phyloP scores from a whole-genome alignment of 2,888 invertebrate species.

The Teleiodes luculella region DNA sequence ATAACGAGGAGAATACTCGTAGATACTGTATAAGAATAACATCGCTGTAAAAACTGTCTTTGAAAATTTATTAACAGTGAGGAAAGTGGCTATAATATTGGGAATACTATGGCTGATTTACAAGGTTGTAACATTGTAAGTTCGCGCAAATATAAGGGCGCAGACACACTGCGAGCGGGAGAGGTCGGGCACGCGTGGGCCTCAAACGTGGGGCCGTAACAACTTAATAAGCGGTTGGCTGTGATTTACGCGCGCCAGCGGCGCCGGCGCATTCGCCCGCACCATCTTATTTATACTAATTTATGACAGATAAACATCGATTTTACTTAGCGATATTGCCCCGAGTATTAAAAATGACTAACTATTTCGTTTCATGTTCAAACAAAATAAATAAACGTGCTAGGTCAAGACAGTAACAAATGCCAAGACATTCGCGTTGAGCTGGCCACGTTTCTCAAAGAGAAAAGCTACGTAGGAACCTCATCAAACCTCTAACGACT shows the following conservation, averaged over 20 bases:
- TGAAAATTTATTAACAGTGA: conserved; percentile 19
- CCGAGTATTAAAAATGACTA: conserved; percentile 33
- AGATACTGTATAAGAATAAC: conserved; percentile 8
- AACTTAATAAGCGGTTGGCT: conserved; percentile 75
- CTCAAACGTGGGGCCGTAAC: conserved; percentile 66
- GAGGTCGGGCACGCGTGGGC: conserved; percentile 62
- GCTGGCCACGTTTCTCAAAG: not conserved
- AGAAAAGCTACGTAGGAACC: not conserved
- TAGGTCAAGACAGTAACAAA: conserved; percentile 38
- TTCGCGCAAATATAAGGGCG: conserved; percentile 67
- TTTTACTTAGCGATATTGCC: conserved; percentile 46
- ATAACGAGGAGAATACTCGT: not conserved
- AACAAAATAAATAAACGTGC: conserved; percentile 22
- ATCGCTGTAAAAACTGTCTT: conserved; percentile 10
- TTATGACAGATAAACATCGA: conserved; percentile 72
- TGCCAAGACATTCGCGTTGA: conserved; percentile 20
- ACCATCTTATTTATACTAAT: conserved; percentile 70
- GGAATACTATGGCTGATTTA: conserved; percentile 35
- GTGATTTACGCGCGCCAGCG: conserved; percentile 75
- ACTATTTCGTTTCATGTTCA: conserved; percentile 16
- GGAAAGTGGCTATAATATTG: conserved; percentile 24
- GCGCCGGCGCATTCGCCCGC: conserved; percentile 67
- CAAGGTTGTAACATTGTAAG: conserved; percentile 39
- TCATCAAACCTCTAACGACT: not conserved
- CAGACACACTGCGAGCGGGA: conserved; percentile 47